phyloP scores from a whole-genome alignment of 2,797 vertebrate genomes.

The Numenius phaeopus region DNA sequence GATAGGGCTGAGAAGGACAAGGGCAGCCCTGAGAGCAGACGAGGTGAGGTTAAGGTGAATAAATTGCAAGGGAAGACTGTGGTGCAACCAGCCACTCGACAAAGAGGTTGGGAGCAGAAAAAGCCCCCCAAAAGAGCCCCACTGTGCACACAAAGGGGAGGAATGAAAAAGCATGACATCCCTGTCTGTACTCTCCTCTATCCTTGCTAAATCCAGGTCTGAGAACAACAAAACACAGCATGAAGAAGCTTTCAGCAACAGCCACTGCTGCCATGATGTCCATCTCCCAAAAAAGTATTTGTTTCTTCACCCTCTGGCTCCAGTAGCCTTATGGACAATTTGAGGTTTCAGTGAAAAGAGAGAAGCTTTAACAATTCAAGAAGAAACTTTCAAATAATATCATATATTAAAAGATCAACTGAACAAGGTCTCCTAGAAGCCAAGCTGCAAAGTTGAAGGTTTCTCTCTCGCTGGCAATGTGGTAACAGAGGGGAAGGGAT shows the following conservation, averaged over 20 bases:
- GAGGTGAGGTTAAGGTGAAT: not conserved
- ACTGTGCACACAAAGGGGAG: not conserved
- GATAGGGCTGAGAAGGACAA: not conserved
- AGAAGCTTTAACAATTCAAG: not conserved
- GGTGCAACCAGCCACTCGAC: not conserved
- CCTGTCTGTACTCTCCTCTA: not conserved
- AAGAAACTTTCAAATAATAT: not conserved
- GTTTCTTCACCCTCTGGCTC: fast-evolving
- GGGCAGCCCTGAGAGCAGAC: not conserved
- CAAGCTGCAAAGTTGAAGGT: not conserved
- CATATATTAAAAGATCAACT: not conserved
- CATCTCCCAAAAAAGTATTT: not conserved
- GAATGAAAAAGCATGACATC: not conserved
- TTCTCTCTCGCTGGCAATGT: not conserved
- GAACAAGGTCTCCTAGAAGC: not conserved
- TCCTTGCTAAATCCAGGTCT: not conserved
- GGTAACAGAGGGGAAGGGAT: not conserved
- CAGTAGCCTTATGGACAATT: not conserved
- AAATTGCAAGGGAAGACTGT: not conserved
- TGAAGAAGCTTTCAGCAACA: not conserved
- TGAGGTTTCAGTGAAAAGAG: not conserved
- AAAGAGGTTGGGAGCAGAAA: not conserved
- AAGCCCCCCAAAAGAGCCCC: not conserved
- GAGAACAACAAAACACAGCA: fast-evolving
- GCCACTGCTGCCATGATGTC: not conserved